phyloP scores from a whole-genome alignment of 2,113 vertebrate genomes.

The Artemisiospiza belli region DNA sequence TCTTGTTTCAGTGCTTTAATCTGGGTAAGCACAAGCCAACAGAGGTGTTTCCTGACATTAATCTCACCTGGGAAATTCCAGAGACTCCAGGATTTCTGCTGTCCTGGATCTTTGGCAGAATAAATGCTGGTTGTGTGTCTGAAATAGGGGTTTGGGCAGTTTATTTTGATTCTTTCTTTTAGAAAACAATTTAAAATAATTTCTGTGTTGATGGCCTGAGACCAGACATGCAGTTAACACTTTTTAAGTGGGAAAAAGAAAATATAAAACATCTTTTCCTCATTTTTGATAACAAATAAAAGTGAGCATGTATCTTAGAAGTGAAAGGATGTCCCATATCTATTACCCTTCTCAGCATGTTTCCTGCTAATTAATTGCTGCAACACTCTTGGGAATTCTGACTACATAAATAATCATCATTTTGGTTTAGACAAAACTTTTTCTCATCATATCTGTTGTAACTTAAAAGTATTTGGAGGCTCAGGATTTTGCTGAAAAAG shows the following conservation, averaged over 20 bases:
- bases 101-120: background rate
- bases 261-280: background rate
- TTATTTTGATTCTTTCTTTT: background rate
- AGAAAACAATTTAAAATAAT: background rate
- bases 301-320: background rate
- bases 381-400: background rate
- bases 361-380: constrained; percentile 15
- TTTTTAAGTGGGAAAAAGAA: background rate
- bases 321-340: background rate
- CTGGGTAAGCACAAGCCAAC: background rate
- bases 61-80: background rate
- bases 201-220: background rate
- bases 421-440: background rate
- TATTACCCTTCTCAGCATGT: background rate
- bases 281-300: background rate
- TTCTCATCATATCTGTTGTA: background rate
- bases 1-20: background rate
- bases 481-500: background rate
- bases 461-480: background rate
- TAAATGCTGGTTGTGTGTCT: background rate
- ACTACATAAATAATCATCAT: background rate
- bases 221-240: background rate
- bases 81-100: background rate
- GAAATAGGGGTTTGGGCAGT: accelerated
- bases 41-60: background rate